phyloP scores from a whole-genome alignment of 2,113 vertebrate species.

The Neolamprologus sp. region DNA sequence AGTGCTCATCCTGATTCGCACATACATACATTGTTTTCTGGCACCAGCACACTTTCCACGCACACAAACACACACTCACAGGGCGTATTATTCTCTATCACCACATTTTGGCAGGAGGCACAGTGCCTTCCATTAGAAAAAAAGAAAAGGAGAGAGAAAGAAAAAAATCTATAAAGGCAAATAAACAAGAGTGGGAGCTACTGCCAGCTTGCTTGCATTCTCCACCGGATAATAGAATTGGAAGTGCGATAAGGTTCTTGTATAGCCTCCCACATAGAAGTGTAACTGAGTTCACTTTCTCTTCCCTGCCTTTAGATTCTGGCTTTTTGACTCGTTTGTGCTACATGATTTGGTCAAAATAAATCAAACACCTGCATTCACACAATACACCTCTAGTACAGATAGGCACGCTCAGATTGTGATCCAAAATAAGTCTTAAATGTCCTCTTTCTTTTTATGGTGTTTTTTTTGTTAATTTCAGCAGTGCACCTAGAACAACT shows the following conservation, averaged over 20 bases:
- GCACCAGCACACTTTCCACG: neutral
- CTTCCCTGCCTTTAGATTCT: constrained; percentile 2
- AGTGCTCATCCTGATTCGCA: neutral
- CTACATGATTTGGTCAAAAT: neutral
- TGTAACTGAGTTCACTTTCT: constrained; percentile 27
- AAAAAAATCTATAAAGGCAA: constrained; percentile 48
- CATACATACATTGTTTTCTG: neutral
- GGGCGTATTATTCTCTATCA: constrained; percentile 14
- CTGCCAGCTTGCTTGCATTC: constrained; percentile 45
- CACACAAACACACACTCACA: neutral
- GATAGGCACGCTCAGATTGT: neutral
- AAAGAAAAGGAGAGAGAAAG: neutral
- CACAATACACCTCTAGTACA: neutral
- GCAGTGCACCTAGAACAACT: neutral
- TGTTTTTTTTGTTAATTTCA: neutral
- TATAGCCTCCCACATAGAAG: constrained; percentile 29
- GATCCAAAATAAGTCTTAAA: neutral
- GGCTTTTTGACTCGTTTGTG: neutral
- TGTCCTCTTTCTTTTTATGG: neutral
- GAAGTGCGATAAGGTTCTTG: constrained; percentile 44
- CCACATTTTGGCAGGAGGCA: constrained; percentile 56
- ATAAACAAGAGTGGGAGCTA: constrained; percentile 45
- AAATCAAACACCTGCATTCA: neutral
- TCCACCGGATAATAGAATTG: constrained; percentile 44
- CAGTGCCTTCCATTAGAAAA: constrained; percentile 27